Conservation (phyloP, 2,113 vertebrate species). For the Notiomystis cincta region DNA sequence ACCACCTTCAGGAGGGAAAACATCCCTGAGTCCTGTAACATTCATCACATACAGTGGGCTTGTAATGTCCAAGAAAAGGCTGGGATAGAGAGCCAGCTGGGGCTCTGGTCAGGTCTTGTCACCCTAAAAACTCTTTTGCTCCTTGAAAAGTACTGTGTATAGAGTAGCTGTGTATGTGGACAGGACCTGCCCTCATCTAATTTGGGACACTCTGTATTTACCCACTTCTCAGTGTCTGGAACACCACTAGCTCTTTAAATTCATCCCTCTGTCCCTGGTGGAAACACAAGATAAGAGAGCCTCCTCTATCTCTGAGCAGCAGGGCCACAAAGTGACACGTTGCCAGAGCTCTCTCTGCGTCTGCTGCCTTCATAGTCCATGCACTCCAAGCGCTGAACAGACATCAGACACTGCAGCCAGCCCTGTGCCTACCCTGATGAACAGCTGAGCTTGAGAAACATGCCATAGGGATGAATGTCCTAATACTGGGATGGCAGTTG, state of each 20-base stretch:
- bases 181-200: not conserved
- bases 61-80: not conserved
- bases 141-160: not conserved
- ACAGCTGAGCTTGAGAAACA: not conserved
- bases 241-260: not conserved
- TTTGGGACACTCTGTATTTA: not conserved
- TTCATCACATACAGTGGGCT: fast-evolving
- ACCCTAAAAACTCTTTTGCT: not conserved
- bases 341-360: not conserved
- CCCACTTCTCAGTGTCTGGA: not conserved
- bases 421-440: not conserved
- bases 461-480: not conserved
- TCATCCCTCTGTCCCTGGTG: not conserved
- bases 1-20: not conserved
- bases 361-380: not conserved
- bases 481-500: not conserved
- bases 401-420: not conserved
- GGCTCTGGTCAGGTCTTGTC: not conserved
- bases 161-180: not conserved
- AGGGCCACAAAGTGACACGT: not conserved
- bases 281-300: not conserved
- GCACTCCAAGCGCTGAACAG: not conserved
- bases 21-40: not conserved
- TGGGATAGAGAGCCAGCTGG: not conserved
- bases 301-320: not conserved